Percentiles rank a stretch among this genome's conserved stretches.
These are phyloP conservation scores for Mungos mungo DNA, from an alignment of 2,113 vertebrate species.

Conservation along the genomic window DNA sequence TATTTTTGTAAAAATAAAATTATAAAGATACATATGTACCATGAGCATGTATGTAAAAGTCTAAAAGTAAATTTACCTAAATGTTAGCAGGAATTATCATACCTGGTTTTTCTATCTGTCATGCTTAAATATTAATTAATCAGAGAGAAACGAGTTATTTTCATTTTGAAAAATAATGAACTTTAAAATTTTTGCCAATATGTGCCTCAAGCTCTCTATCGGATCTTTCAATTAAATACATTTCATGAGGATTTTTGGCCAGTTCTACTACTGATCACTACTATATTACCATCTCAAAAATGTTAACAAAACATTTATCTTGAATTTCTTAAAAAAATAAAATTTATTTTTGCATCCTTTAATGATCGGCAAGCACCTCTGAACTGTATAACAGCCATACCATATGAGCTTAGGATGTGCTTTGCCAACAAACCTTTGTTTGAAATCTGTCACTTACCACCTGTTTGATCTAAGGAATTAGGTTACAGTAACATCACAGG, in stretches of 20 bases:
- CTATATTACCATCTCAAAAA: not conserved
- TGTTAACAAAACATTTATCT: not conserved
- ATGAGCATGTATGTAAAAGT: not conserved
- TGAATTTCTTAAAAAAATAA: not conserved
- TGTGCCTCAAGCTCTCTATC: not conserved
- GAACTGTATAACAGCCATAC: not conserved
- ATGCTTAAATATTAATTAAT: not conserved
- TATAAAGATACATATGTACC: not conserved
- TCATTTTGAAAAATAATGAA: not conserved
- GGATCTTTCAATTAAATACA: not conserved
- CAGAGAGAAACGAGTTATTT: not conserved
- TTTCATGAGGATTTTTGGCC: not conserved
- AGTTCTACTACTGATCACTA: not conserved
- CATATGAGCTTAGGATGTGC: not conserved
- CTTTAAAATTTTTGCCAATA: not conserved
- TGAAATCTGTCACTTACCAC: not conserved
- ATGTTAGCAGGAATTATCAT: not conserved
- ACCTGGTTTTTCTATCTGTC: not conserved
- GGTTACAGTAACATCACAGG: not conserved
- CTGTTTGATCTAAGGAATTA: not conserved
- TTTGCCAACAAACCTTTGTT: constrained; percentile 12
- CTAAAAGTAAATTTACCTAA: not conserved
- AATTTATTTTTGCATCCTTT: not conserved
- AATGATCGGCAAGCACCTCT: not conserved
- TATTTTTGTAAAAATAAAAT: constrained; percentile 30